These are phyloP conservation scores for Athalia cordata DNA, from an alignment of 2,888 invertebrate genomes.

Conservation along the genomic window DNA sequence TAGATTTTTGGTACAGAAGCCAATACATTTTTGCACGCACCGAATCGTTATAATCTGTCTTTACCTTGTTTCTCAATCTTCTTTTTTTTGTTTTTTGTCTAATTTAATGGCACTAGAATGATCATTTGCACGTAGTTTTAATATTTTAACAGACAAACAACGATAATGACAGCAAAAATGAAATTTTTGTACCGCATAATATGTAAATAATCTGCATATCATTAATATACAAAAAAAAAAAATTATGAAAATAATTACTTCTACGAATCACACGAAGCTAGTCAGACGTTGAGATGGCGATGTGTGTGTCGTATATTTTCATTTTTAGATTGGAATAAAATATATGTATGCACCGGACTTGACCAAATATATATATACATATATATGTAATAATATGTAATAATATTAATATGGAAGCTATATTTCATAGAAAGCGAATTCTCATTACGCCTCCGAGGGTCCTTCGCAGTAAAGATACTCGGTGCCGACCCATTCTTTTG, in stretches of 20 bases:
- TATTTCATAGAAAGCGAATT: too few relatives aligned
- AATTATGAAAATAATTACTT: constrained; percentile 21
- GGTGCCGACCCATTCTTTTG: too few relatives aligned
- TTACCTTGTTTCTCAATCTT: not conserved
- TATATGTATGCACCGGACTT: constrained; percentile 36
- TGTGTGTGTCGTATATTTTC: constrained; percentile 46
- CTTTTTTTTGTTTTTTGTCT: not conserved
- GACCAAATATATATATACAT: constrained; percentile 31
- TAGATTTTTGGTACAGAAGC: too few relatives aligned
- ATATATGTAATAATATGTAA: not conserved
- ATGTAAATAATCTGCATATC: not conserved
- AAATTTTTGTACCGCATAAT: too few relatives aligned
- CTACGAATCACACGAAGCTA: constrained; percentile 44
- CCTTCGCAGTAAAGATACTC: too few relatives aligned
- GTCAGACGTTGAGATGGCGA: constrained; percentile 39
- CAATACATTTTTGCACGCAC: not conserved
- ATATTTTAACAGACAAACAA: too few relatives aligned
- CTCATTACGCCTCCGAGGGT: too few relatives aligned
- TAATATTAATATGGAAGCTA: not conserved
- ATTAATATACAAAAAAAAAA: constrained; percentile 9
- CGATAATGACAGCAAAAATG: too few relatives aligned
- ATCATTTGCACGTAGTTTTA: not conserved
- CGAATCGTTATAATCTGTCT: not conserved
- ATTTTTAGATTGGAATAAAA: constrained; percentile 46
- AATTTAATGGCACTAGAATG: not conserved